These are phyloP conservation scores for Nymphalis c-album DNA, from an alignment of 2,888 invertebrate genomes.

Conservation along the genomic window DNA sequence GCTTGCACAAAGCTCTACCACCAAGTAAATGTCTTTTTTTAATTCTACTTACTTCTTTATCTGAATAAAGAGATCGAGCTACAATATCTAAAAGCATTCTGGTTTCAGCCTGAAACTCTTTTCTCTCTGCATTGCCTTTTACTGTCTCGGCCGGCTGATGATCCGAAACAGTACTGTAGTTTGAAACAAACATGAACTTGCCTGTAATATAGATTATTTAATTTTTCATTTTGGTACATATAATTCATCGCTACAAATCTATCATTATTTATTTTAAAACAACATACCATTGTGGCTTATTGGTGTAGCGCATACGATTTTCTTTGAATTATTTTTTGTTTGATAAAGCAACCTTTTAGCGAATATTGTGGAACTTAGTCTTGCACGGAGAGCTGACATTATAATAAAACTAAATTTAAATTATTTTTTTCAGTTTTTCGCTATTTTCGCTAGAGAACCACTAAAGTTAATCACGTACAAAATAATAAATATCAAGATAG, in stretches of 20 bases:
- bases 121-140: constrained; percentile 85
- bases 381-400: constrained; percentile 66
- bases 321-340: constrained; percentile 50
- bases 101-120: constrained; percentile 98
- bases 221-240: neutral
- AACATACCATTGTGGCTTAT: constrained; percentile 41
- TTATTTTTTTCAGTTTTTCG: neutral
- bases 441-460: no score
- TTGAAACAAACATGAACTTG: constrained; percentile 23
- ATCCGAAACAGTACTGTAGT: constrained; percentile 55
- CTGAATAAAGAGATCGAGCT: constrained; percentile 97
- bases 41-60: constrained; percentile 88
- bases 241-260: no score
- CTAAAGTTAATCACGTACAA: no score
- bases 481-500: no score
- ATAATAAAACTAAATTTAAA: neutral
- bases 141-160: constrained; percentile 63
- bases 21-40: no score
- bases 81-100: constrained; percentile 97
- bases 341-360: constrained; percentile 59
- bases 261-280: neutral
- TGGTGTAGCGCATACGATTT: constrained; percentile 43
- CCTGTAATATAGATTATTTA: constrained; percentile 23
- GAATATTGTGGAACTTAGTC: constrained; percentile 50
- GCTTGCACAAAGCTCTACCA: no score